Conservation (phyloP, 2,888 invertebrate species). For the Perizoma flavofasciatum region DNA sequence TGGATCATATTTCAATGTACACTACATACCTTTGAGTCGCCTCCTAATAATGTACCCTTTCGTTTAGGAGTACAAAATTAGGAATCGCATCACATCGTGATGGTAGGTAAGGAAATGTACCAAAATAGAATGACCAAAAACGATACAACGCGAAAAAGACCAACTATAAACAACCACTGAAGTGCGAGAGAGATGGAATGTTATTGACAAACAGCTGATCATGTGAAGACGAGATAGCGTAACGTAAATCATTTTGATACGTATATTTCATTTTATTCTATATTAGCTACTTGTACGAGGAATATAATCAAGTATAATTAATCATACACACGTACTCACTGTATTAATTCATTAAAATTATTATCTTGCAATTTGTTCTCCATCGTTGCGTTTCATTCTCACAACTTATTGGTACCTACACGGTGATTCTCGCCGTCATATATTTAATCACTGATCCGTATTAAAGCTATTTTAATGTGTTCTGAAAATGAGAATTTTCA, state of each 20-base stretch:
- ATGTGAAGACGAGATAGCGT: background rate
- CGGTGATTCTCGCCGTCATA: constrained; percentile 1
- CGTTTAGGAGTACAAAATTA: constrained; percentile 69
- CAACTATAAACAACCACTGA: constrained; percentile 52
- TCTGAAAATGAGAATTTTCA: too few relatives aligned
- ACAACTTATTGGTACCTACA: too few relatives aligned
- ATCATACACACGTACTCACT: constrained; percentile 19
- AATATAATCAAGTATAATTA: too few relatives aligned
- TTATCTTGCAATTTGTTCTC: constrained; percentile 21
- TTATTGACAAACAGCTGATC: constrained; percentile 82
- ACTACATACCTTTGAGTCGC: constrained; percentile 61
- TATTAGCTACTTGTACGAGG: too few relatives aligned
- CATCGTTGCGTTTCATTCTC: constrained; percentile 7
- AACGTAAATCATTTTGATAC: background rate
- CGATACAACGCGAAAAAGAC: constrained; percentile 70
- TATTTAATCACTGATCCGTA: too few relatives aligned
- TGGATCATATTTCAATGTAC: background rate
- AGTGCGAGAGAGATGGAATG: constrained; percentile 64
- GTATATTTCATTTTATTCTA: constrained; percentile 17
- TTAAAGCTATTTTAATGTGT: constrained; percentile 1
- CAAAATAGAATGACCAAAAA: constrained; percentile 83
- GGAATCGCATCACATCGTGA: constrained; percentile 77
- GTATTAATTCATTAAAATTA: constrained; percentile 22
- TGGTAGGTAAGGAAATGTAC: constrained; percentile 69
- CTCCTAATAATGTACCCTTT: constrained; percentile 51